Conservation (phyloP, 1,140 invertebrate species). For the Idris sp. region DNA sequence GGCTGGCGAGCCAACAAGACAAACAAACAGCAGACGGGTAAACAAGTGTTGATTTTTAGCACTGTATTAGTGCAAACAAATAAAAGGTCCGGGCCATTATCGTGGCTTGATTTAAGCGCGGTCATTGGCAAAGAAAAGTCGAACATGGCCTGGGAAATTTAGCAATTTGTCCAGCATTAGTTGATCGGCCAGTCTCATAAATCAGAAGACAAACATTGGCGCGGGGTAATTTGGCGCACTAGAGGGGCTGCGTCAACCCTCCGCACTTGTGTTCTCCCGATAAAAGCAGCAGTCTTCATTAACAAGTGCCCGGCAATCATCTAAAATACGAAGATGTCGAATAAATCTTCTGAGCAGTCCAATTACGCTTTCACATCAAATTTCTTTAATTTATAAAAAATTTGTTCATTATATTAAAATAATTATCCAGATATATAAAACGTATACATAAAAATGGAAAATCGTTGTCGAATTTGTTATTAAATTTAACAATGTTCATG, state of each 20-base stretch:
- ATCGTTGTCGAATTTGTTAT: no score
- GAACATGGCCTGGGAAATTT: conserved; percentile 59
- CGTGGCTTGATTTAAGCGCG: conserved; percentile 41
- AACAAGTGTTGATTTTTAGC: conserved; percentile 58
- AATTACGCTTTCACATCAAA: conserved; percentile 1
- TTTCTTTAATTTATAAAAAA: no score
- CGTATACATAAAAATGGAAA: no score
- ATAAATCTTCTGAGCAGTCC: conserved; percentile 36
- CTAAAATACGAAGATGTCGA: conserved; percentile 36
- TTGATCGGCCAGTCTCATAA: conserved; percentile 67
- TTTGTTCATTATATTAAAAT: no score
- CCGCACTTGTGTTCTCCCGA: conserved; percentile 25
- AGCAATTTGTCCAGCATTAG: conserved; percentile 62
- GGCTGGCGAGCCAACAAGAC: conserved; percentile 30
- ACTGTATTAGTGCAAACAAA: conserved; percentile 29
- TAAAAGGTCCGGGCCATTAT: conserved; percentile 42
- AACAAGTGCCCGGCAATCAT: conserved; percentile 52
- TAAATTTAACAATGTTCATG: no score
- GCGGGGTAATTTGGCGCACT: conserved; percentile 66
- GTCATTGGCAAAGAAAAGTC: conserved; percentile 54
- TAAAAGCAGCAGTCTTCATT: conserved; percentile 53
- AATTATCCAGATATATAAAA: no score
- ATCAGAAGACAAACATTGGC: conserved; percentile 70
- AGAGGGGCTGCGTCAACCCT: conserved; percentile 55
- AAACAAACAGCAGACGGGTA: conserved; percentile 32